Percentiles rank a stretch among this genome's conserved stretches.
phyloP scores from a whole-genome alignment of 2,888 invertebrate species.

The Leuctra nigra region DNA sequence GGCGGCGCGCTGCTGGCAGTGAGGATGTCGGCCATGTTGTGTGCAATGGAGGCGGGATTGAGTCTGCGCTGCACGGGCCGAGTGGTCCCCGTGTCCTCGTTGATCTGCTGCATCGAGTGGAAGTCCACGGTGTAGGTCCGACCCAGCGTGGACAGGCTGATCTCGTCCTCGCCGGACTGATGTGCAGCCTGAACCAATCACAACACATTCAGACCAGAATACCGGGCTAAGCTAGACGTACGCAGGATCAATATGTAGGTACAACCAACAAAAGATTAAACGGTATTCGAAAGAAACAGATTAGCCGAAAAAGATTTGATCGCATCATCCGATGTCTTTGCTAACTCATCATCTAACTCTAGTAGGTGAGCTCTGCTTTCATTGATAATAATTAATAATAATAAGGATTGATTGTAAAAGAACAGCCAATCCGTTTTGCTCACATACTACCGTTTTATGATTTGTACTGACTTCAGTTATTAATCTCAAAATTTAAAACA shows the following conservation, averaged over 20 bases:
- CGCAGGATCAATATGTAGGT: too few relatives aligned
- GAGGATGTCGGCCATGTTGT: slow-evolving; percentile 20
- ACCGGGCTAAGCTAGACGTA: too few relatives aligned
- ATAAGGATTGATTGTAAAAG: neutral
- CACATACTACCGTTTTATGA: neutral
- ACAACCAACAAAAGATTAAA: too few relatives aligned
- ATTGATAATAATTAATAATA: too few relatives aligned
- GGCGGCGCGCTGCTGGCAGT: neutral
- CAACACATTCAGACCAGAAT: neutral
- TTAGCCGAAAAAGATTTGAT: too few relatives aligned
- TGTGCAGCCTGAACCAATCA: slow-evolving; percentile 65
- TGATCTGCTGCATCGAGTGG: slow-evolving; percentile 96
- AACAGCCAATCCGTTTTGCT: neutral
- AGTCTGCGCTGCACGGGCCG: slow-evolving; percentile 81
- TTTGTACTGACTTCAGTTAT: too few relatives aligned
- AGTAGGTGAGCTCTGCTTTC: too few relatives aligned
- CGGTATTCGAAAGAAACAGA: too few relatives aligned
- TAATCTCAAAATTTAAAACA: too few relatives aligned
- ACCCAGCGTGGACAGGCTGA: slow-evolving; percentile 84
- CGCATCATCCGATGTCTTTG: too few relatives aligned
- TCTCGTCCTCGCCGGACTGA: slow-evolving; percentile 91
- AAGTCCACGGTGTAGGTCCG: slow-evolving; percentile 95
- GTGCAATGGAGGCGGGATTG: slow-evolving; percentile 41
- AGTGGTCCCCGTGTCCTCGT: slow-evolving; percentile 94
- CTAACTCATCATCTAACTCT: too few relatives aligned